These are phyloP conservation scores for Callinectes sapidus DNA, from an alignment of 2,888 invertebrate genomes.

Conservation along the genomic window DNA sequence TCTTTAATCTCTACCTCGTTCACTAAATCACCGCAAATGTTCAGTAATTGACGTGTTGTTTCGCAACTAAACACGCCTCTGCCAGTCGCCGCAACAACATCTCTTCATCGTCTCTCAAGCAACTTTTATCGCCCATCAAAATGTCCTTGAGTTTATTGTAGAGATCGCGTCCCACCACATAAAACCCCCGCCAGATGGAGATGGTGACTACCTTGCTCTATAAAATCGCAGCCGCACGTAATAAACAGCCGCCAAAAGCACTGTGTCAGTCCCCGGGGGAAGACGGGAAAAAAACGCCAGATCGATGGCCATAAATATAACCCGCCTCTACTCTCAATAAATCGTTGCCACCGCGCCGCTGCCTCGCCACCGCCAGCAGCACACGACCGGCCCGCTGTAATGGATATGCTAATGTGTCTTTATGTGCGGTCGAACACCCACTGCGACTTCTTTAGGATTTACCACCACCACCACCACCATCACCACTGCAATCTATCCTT, in stretches of 20 bases:
- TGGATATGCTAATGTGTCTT: conserved; percentile 24
- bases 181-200: neutral
- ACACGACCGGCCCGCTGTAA: conserved; percentile 5
- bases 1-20: too few relatives aligned
- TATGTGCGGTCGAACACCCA: neutral
- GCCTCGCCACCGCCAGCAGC: neutral
- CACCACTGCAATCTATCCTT: neutral
- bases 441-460: neutral
- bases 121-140: neutral
- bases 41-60: neutral
- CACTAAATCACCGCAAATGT: neutral
- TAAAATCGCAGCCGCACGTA: neutral
- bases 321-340: neutral
- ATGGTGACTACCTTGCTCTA: neutral
- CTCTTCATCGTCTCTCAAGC: neutral
- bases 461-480: neutral
- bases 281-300: neutral
- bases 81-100: neutral
- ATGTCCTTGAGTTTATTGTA: neutral
- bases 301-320: conserved; percentile 8
- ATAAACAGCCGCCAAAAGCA: neutral
- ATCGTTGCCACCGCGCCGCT: neutral
- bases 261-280: neutral
- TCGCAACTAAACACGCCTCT: neutral
- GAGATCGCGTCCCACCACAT: neutral